These are phyloP conservation scores for Botrylloides violaceus DNA, from an alignment of 23 tunicate genomes.

Conservation along the genomic window DNA sequence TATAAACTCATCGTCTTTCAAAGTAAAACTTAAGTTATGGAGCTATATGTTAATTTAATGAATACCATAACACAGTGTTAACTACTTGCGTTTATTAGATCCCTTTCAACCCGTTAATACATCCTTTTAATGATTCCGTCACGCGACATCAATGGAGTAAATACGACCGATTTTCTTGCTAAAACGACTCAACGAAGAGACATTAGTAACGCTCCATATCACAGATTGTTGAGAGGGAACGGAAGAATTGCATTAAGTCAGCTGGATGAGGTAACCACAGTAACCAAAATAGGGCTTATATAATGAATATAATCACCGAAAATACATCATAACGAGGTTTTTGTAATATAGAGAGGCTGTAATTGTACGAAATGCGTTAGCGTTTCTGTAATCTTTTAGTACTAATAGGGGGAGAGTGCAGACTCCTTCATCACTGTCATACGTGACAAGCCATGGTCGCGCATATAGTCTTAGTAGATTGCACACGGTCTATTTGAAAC, in stretches of 20 bases:
- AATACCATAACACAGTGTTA: too few relatives aligned
- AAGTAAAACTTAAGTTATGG: too few relatives aligned
- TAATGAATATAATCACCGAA: neutral
- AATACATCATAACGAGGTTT: neutral
- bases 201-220: slow-evolving; percentile 1
- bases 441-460: neutral
- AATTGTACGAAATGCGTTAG: neutral
- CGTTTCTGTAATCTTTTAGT: neutral
- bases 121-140: neutral
- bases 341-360: neutral
- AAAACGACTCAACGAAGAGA: neutral
- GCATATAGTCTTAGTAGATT: neutral
- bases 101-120: too few relatives aligned
- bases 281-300: neutral
- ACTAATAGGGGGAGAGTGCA: neutral
- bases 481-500: neutral
- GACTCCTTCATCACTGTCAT: neutral
- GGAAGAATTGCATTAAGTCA: neutral
- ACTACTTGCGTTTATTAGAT: too few relatives aligned
- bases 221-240: neutral
- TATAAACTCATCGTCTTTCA: too few relatives aligned
- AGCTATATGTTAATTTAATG: too few relatives aligned
- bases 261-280: neutral
- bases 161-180: neutral
- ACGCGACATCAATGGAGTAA: neutral